Conservation (phyloP, 2,888 invertebrate genomes). For the Pammene aurita region DNA sequence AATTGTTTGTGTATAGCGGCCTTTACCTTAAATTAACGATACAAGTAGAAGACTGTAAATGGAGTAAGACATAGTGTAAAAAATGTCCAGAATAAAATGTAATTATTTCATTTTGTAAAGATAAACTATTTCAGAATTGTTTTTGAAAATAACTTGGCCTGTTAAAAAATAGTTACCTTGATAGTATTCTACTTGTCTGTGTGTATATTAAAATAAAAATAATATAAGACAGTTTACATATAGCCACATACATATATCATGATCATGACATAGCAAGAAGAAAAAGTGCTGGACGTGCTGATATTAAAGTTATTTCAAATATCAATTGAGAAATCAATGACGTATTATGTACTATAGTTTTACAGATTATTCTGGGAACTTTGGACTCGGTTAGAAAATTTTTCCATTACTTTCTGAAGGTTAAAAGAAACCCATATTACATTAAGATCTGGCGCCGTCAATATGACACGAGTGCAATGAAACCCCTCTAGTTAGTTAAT, state of each 20-base stretch:
- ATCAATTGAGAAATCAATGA: conserved; percentile 22
- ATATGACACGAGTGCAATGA: no score
- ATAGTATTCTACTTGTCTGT: no score
- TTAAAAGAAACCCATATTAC: no score
- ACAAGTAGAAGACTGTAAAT: conserved; percentile 27
- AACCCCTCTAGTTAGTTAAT: no score
- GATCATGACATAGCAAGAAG: conserved; percentile 15
- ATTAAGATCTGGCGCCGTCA: no score
- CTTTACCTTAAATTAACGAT: conserved; percentile 20
- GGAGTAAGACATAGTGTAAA: no score
- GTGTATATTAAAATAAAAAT: conserved; percentile 12
- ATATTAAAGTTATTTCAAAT: conserved; percentile 23
- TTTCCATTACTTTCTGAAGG: no score
- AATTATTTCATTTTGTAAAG: no score
- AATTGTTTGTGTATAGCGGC: background rate
- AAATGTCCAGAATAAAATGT: no score
- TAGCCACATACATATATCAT: conserved; percentile 10
- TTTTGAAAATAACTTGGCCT: conserved; percentile 2
- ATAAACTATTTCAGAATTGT: background rate
- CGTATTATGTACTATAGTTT: conserved; percentile 11
- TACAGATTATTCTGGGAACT: background rate
- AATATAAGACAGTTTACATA: background rate
- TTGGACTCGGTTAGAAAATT: no score
- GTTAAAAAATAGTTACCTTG: background rate
- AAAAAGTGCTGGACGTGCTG: conserved; percentile 38